phyloP scores from a whole-genome alignment of 1,140 invertebrate species.

The Galendromus occidentalis region DNA sequence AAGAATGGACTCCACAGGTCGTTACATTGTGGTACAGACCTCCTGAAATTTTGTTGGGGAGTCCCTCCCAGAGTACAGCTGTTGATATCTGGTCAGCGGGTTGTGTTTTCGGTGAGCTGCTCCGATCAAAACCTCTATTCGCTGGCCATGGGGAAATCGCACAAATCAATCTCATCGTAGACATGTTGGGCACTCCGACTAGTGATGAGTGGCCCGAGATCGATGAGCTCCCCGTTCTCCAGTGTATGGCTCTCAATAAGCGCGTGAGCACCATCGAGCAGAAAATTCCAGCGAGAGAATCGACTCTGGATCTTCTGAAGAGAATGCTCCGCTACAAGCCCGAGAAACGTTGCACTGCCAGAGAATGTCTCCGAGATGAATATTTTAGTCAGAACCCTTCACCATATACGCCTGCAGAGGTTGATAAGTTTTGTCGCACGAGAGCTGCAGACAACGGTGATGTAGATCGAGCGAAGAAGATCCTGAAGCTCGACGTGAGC shows the following conservation, averaged over 20 bases:
- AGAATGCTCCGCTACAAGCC: too few species aligned
- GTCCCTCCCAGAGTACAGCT: conserved; percentile 29
- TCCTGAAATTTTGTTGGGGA: conserved; percentile 35
- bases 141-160: conserved; percentile 89
- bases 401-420: too few species aligned
- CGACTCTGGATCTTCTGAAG: too few species aligned
- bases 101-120: conserved; percentile 38
- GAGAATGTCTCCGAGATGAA: too few species aligned
- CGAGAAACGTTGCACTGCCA: too few species aligned
- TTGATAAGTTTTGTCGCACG: too few species aligned
- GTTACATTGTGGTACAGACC: conserved; percentile 39
- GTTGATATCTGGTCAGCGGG: conserved; percentile 38
- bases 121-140: conserved; percentile 84
- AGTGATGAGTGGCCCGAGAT: neutral
- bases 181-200: conserved; percentile 24
- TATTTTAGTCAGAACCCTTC: too few species aligned
- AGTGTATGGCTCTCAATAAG: neutral
- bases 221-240: neutral
- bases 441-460: too few species aligned
- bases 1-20: conserved; percentile 33
- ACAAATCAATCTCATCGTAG: conserved; percentile 83
- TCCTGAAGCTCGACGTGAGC: too few species aligned
- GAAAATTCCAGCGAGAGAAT: too few species aligned
- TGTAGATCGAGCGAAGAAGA: too few species aligned
- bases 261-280: neutral